Conservation (phyloP, 2,113 vertebrate species). For the Lethenteron camtschaticum region DNA sequence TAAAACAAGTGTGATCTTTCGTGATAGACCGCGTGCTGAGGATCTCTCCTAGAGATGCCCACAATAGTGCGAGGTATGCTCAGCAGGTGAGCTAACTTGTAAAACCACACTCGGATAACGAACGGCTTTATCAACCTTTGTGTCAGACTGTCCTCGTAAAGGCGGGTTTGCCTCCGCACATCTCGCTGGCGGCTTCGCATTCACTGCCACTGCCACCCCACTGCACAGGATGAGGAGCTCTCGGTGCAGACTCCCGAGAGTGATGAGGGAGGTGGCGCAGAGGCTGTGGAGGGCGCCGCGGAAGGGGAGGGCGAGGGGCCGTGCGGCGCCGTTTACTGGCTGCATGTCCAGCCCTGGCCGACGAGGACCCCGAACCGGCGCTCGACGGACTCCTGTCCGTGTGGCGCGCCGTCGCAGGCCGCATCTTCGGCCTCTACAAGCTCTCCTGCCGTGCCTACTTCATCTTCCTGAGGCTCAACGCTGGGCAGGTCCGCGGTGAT, state of each 20-base stretch:
- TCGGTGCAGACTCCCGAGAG: slow-evolving; percentile 61
- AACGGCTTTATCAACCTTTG: no score
- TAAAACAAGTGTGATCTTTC: no score
- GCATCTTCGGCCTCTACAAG: slow-evolving; percentile 86
- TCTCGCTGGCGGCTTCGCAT: neutral
- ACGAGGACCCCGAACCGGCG: slow-evolving; percentile 43
- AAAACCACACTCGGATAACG: no score
- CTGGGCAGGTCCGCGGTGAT: slow-evolving; percentile 40
- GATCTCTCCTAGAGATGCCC: no score
- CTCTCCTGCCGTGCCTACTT: slow-evolving; percentile 90
- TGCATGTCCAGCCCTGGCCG: slow-evolving; percentile 69
- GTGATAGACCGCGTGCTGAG: no score
- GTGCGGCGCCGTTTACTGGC: slow-evolving; percentile 69
- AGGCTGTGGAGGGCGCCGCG: slow-evolving; percentile 74
- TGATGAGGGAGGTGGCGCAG: slow-evolving; percentile 69
- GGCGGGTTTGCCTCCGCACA: neutral
- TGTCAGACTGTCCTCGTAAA: neutral
- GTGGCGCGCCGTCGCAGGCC: slow-evolving; percentile 78
- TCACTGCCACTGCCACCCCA: slow-evolving; percentile 6
- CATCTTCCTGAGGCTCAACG: slow-evolving; percentile 88
- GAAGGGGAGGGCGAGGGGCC: slow-evolving; percentile 84
- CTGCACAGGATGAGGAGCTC: slow-evolving; percentile 71
- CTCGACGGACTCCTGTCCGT: slow-evolving; percentile 72
- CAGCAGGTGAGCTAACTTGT: no score
- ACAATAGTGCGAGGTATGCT: no score